Conservation (phyloP, 2,797 vertebrate species). For the Buphagus erythrorhynchus region DNA sequence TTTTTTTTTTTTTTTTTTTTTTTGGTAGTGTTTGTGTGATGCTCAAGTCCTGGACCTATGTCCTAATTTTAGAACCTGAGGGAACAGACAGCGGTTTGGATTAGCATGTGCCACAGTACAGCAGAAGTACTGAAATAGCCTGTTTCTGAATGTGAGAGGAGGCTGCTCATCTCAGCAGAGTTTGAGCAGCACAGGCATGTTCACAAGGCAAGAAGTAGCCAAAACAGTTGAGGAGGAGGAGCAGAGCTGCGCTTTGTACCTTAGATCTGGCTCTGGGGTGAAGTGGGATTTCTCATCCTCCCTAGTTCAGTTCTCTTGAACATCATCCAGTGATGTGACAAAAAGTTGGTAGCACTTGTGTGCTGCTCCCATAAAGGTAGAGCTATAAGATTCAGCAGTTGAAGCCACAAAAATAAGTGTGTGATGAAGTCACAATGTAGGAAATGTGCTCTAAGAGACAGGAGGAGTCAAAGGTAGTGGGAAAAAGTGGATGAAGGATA, state of each 20-base stretch:
- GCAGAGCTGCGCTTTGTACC: background rate
- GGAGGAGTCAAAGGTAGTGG: background rate
- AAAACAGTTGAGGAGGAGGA: background rate
- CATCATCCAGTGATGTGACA: background rate
- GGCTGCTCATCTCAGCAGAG: background rate
- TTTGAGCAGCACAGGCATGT: background rate
- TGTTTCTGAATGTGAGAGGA: background rate
- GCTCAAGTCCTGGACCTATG: background rate
- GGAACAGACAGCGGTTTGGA: background rate
- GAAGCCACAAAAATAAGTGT: background rate
- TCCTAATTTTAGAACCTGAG: background rate
- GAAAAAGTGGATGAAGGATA: background rate
- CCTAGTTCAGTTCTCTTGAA: background rate
- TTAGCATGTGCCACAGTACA: background rate
- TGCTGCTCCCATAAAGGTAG: fast-evolving
- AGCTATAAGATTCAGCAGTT: background rate
- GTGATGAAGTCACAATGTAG: background rate
- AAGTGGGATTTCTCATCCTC: background rate
- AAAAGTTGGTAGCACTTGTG: background rate
- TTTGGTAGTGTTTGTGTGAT: background rate
- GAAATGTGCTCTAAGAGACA: background rate
- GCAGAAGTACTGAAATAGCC: background rate
- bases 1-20: background rate
- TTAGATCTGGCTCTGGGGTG: background rate
- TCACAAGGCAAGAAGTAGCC: background rate